Evolutionary conservation across 2,888 invertebrate genomes (phyloP).

Genomic region (Agonopterix arenella): DNA sequence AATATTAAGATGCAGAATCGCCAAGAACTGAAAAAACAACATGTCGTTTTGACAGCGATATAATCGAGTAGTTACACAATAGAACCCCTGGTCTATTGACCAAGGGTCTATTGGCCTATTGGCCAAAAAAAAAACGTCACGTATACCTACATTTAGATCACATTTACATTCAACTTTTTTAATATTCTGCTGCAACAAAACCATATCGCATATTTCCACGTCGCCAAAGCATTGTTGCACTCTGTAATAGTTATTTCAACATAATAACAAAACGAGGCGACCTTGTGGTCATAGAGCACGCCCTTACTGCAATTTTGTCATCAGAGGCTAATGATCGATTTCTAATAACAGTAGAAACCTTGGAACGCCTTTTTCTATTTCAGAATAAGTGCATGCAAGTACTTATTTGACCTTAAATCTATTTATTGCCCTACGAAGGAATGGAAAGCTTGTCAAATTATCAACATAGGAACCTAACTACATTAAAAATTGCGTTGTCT

Average conservation of each 20-base stretch:
- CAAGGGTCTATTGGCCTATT: too few relatives aligned
- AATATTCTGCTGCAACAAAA: background rate
- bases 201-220: slow-evolving; percentile 27
- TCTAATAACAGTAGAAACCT: slow-evolving; percentile 46
- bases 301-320: slow-evolving; percentile 57
- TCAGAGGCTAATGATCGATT: slow-evolving; percentile 43
- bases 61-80: too few relatives aligned
- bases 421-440: background rate
- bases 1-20: too few relatives aligned
- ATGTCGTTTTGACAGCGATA: too few relatives aligned
- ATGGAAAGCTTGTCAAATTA: background rate
- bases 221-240: slow-evolving; percentile 24
- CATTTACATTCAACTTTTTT: too few relatives aligned
- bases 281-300: slow-evolving; percentile 50
- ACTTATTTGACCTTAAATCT: slow-evolving; percentile 17
- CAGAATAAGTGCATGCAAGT: slow-evolving; percentile 9
- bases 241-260: slow-evolving; percentile 38
- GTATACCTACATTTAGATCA: too few relatives aligned
- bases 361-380: slow-evolving; percentile 45
- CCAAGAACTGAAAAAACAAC: too few relatives aligned
- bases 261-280: slow-evolving; percentile 46
- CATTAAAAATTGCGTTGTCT: too few relatives aligned
- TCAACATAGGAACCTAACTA: too few relatives aligned
- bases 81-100: too few relatives aligned
- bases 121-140: too few relatives aligned